These are phyloP conservation scores for Drosophila acutilabella DNA, from an alignment of 2,888 invertebrate genomes.

Conservation along the genomic window DNA sequence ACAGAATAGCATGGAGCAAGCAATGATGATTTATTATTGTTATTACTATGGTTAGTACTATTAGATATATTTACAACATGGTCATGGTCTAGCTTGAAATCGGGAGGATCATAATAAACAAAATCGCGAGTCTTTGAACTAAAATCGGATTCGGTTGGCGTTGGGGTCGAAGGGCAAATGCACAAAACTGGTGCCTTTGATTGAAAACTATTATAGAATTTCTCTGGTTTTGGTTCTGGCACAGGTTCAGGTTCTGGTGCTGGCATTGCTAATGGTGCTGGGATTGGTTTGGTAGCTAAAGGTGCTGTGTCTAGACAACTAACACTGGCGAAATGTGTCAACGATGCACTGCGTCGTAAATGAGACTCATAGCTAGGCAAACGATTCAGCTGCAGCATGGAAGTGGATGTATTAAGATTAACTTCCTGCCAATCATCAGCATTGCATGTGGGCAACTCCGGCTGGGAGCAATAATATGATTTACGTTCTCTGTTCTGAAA, in stretches of 20 bases:
- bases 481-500: constrained; percentile 66
- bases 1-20: constrained; percentile 84
- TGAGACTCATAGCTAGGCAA: constrained; percentile 57
- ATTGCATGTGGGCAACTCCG: constrained; percentile 71
- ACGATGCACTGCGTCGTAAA: constrained; percentile 49
- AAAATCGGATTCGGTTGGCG: constrained; percentile 81
- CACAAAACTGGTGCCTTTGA: constrained; percentile 69
- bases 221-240: constrained; percentile 27
- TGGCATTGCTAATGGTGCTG: constrained; percentile 12
- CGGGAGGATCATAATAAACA: constrained; percentile 49
- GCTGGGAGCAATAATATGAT: constrained; percentile 81
- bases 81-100: constrained; percentile 48
- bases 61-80: constrained; percentile 74
- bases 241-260: constrained; percentile 4
- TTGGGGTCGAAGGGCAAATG: constrained; percentile 83
- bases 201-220: not conserved
- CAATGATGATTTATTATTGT: constrained; percentile 85
- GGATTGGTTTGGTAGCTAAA: constrained; percentile 10
- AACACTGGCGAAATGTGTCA: constrained; percentile 42
- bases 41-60: constrained; percentile 80
- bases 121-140: constrained; percentile 52
- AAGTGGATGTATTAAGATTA: constrained; percentile 47
- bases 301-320: constrained; percentile 33
- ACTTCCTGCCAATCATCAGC: constrained; percentile 29
- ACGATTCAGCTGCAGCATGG: constrained; percentile 63